phyloP scores from a whole-genome alignment of 2,113 vertebrate species.

The Rostratula benghalensis region DNA sequence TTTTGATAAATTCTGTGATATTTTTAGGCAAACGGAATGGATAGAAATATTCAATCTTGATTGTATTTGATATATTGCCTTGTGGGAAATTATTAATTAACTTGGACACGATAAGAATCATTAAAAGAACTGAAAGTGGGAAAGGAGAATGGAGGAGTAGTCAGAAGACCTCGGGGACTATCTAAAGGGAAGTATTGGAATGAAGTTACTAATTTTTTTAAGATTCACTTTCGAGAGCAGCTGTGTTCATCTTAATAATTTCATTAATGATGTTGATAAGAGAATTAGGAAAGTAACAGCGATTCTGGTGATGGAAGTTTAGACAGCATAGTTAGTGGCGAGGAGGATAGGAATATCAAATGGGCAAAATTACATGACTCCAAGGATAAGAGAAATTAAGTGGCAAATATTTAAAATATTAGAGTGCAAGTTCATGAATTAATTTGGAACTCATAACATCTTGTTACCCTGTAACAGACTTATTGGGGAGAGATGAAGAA shows the following conservation, averaged over 20 bases:
- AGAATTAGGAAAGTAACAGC: not conserved
- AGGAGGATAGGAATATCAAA: not conserved
- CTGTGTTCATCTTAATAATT: conserved; percentile 19
- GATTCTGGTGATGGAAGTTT: not conserved
- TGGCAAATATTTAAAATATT: conserved; percentile 13
- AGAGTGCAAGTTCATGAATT: not conserved
- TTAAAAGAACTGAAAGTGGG: not conserved
- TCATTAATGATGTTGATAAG: conserved; percentile 6
- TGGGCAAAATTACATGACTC: not conserved
- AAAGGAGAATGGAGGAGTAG: not conserved
- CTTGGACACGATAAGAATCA: not conserved
- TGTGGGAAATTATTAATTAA: conserved; percentile 50
- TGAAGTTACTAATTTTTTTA: not conserved
- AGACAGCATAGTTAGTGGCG: not conserved
- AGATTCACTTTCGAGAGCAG: not conserved
- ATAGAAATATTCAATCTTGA: not conserved
- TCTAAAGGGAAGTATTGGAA: not conserved
- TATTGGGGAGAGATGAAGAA: not conserved
- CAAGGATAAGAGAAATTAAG: not conserved
- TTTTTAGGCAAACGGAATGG: conserved; percentile 39
- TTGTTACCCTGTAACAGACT: not conserved
- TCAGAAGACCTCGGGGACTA: not conserved
- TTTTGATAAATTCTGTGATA: conserved; percentile 42
- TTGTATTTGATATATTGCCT: conserved; percentile 47
- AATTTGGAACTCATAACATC: not conserved